Evolutionary conservation across 2,113 vertebrate species (phyloP), one percentile per base, ranked within the genome.

Genomic region (Daboia siamensis): DNA sequence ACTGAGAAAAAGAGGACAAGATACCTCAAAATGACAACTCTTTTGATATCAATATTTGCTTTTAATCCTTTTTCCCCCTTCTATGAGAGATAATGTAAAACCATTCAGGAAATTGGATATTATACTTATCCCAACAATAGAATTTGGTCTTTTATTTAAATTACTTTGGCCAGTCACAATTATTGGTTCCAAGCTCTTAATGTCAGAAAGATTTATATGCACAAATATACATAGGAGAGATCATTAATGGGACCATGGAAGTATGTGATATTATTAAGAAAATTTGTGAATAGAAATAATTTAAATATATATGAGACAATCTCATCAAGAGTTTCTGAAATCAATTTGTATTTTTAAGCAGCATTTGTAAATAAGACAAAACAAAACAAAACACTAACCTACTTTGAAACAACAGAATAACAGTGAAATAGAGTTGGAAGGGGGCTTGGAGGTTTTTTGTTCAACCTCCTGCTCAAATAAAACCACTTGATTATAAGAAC

Each of bases 61-160:
- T 39, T 39, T 39, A 39, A 80, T 39, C 13, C 15, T 24, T 74
- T 69, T 12, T 29, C 11, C 26, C n/a, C 29, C 44, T 80, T 17
- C 6, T 44, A 0, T 0, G 52, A 86, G 51, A 69, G 21, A 24
- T 46, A 61, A 56, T 39, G 39, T 39, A 55, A 0, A 87, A 33
- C 26, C 86, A 64, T 90, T 48, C 52, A 44, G 46, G 56, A 93
- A 46, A 61, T 3, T 48, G 88, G 46, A 48, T 56, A 26, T 39
- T 23, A 39, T 39, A 33, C n/a, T 74, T 51, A 80, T 13, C 5
- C 15, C 33, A 44, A 9, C 74, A 80, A 80, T 39, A 80, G 33
- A 39, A 39, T 80, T 80, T 80, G 90, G 33, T 74, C 4, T 93
- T 86, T 94, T 92, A 93, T 29, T 90, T 84, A 94, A 85, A 95